A percentile compares a stretch with the other conserved stretches of the same genome.
These are phyloP conservation scores for Plectropomus leopardus DNA, from an alignment of 2,113 vertebrate genomes.

Conservation along the genomic window DNA sequence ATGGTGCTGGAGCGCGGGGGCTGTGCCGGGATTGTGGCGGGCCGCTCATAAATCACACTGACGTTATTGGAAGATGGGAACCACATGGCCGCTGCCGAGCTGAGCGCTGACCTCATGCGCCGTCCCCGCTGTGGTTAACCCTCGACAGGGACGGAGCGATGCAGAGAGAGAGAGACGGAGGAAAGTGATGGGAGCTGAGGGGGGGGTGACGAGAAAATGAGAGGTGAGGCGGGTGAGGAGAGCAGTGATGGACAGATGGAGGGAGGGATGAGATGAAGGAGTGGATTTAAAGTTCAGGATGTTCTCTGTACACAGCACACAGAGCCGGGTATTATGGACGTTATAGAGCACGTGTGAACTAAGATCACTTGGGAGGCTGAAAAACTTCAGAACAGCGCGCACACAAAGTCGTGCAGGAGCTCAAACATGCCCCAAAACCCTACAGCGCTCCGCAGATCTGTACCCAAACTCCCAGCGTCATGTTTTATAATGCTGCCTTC, in stretches of 20 bases:
- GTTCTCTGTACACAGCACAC: neutral
- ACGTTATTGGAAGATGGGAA: slow-evolving; percentile 87
- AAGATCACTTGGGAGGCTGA: neutral
- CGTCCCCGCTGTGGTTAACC: slow-evolving; percentile 81
- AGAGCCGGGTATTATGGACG: neutral
- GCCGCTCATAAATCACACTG: slow-evolving; percentile 87
- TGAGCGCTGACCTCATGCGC: slow-evolving; percentile 83
- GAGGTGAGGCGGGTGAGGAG: slow-evolving; percentile 13
- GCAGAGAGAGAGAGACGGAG: slow-evolving; percentile 5
- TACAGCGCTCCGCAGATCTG: neutral
- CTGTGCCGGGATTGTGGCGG: slow-evolving; percentile 69
- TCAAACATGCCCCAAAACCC: neutral
- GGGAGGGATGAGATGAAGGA: slow-evolving; percentile 8
- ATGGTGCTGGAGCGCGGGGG: slow-evolving; percentile 71
- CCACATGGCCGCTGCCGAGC: slow-evolving; percentile 80
- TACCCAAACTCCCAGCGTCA: no score
- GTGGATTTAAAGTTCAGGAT: slow-evolving; percentile 44
- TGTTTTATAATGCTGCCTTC: no score
- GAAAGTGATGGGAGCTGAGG: slow-evolving; percentile 6
- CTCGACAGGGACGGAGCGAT: slow-evolving; percentile 51
- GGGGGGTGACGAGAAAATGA: neutral
- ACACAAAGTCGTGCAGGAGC: neutral
- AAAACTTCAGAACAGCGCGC: neutral
- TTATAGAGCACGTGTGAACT: slow-evolving; percentile 4
- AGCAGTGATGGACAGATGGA: slow-evolving; percentile 38